Base-by-base conservation (phyloP, 2,113 vertebrate species). In the Rhinogobius similis region DNA sequence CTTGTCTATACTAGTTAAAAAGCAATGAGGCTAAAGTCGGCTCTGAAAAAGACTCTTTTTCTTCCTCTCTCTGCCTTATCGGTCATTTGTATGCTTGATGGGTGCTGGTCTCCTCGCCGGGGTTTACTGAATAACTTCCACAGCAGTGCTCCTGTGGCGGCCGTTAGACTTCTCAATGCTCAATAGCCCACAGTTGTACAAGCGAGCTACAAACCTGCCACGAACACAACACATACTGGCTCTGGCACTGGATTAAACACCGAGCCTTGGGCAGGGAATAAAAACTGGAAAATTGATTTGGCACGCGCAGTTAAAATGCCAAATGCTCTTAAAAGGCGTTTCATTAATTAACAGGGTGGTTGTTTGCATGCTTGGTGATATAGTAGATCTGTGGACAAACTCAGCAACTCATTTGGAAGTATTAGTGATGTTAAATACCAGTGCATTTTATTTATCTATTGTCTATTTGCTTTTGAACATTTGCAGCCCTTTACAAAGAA, bases 241-340 rank as follows among this genome's bases (percentile, higher is more conserved):
- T 79, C 67, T 72, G 70, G 70, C 72, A 67, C 41, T 62, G 73
- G 80, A 85, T 79, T 85, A 72, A 85, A 79, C 72, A 76, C 70
- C 82, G 73, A 85, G 75, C 84, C 82, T 81, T 62, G 53, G 77
- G 82, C 75, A 4, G 73, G 76, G 72, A 68, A 86, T 77, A 85
- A 90, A 87, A 78, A 63, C 50, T 72, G 55, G 26, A 77, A 82
- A n/a, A 89, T 87, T 81, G 85, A 91, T 90, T 86, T 77, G 62
- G 77, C 77, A 76, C 61, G 41, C 75, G 55, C 83, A 58, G 78
- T 87, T 91, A 87, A 83, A 76, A 79, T 63, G 23, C 62, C 32
- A 76, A 84, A 79, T 77, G 62, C 68, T 80, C 74, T 73, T 89
- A 89, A 91, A 87, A 80, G 32, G 81, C 72, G 82, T 88, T 89